phyloP scores from a whole-genome alignment of 2,797 vertebrate species.

The Microhierax caerulescens region DNA sequence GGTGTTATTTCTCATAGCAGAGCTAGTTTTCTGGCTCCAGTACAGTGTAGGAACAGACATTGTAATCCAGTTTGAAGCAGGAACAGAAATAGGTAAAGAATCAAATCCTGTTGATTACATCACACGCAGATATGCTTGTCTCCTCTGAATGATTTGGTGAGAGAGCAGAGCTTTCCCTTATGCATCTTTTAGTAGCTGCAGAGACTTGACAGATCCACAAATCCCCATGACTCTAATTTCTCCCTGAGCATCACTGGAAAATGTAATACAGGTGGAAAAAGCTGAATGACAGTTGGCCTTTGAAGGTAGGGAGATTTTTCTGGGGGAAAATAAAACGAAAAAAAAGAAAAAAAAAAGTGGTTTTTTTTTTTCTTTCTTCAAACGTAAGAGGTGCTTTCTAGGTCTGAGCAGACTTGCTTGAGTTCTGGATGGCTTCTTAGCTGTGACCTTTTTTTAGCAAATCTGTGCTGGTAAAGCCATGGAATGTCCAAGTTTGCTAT shows the following conservation, averaged over 20 bases:
- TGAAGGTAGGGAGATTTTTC: background rate
- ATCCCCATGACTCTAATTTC: background rate
- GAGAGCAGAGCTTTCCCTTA: background rate
- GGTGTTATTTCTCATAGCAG: background rate
- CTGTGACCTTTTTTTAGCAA: background rate
- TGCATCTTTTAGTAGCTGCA: background rate
- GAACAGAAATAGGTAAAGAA: background rate
- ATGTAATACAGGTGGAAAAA: background rate
- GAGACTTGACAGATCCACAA: background rate
- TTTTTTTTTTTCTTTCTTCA: background rate
- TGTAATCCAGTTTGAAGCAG: background rate
- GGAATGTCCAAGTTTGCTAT: background rate
- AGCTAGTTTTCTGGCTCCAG: background rate
- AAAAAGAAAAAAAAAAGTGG: too few relatives aligned
- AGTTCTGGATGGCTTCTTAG: background rate
- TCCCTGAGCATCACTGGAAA: background rate
- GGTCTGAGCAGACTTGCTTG: background rate
- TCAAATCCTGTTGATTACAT: background rate
- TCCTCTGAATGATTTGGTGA: background rate
- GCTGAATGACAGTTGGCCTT: background rate
- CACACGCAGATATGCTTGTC: background rate
- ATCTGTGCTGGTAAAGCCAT: background rate
- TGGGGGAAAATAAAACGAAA: background rate
- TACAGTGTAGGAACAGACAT: background rate
- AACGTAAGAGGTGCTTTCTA: background rate